Conservation (phyloP, 2,797 vertebrate genomes). For the Chelmon rostratus region DNA sequence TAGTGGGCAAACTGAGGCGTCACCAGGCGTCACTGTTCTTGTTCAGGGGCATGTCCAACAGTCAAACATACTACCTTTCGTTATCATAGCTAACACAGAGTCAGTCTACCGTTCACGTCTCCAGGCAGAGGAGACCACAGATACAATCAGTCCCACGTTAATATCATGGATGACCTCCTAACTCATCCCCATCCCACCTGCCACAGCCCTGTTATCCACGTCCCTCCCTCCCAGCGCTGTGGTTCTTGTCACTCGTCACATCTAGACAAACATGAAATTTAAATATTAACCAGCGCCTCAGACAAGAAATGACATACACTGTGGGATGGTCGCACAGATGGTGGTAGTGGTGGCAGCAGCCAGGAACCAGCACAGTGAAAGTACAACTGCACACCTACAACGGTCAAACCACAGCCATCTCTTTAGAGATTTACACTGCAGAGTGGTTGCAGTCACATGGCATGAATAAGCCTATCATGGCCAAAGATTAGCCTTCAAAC, state of each 20-base stretch:
- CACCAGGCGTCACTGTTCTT: constrained; percentile 3
- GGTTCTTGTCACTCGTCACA: constrained; percentile 55
- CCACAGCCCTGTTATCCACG: constrained; percentile 6
- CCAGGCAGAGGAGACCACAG: constrained; percentile 13
- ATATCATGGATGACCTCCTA: constrained; percentile 16
- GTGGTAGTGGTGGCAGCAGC: constrained; percentile 13
- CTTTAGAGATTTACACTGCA: constrained; percentile 20
- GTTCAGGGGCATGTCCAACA: not conserved
- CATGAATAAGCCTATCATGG: not conserved
- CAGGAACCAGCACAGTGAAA: constrained; percentile 29
- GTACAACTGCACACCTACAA: constrained; percentile 16
- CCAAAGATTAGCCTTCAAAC: constrained; percentile 8
- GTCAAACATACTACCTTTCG: not conserved
- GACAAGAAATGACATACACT: constrained; percentile 63
- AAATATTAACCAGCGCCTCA: constrained; percentile 76
- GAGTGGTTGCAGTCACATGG: not conserved
- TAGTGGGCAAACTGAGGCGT: not conserved
- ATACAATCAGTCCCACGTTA: constrained; percentile 14
- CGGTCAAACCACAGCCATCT: constrained; percentile 21
- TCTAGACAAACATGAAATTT: constrained; percentile 73
- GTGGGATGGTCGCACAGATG: constrained; percentile 58
- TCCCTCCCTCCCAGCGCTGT: constrained; percentile 35
- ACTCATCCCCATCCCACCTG: not conserved
- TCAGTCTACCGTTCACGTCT: constrained; percentile 1
- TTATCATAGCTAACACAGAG: constrained; percentile 6